Percentiles rank a stretch among this genome's conserved stretches.
Evolutionary conservation across 2,888 invertebrate species (phyloP).

Genomic region (Drosophila longiperda): DNA sequence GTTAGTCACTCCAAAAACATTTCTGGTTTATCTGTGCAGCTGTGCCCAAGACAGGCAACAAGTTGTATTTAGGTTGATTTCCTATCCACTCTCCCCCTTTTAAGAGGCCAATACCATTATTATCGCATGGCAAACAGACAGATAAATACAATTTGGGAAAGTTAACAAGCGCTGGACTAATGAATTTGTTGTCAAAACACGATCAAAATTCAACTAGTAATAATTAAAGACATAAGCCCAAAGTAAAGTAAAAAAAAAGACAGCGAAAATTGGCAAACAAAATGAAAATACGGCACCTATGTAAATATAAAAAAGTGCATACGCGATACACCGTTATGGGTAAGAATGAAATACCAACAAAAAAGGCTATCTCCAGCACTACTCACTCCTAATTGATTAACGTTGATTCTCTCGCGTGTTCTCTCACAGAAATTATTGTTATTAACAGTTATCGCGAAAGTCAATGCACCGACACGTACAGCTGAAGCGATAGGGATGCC

Average conservation of each 20-base stretch:
- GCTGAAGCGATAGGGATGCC: constrained; percentile 17
- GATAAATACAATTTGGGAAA: constrained; percentile 48
- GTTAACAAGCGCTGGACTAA: constrained; percentile 16
- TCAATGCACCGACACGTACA: constrained; percentile 66
- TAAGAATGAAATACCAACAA: constrained; percentile 5
- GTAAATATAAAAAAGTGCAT: constrained; percentile 11
- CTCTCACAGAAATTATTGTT: constrained; percentile 32
- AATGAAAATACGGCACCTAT: constrained; percentile 12
- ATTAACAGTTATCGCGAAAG: constrained; percentile 59
- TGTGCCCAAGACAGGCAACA: constrained; percentile 50
- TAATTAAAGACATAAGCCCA: constrained; percentile 44
- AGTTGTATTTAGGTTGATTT: constrained; percentile 44
- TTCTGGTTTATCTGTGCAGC: constrained; percentile 63
- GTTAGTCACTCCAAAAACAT: constrained; percentile 65
- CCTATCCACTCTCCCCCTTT: neutral
- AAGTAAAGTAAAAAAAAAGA: constrained; percentile 25
- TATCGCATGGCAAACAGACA: constrained; percentile 41
- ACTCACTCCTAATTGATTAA: constrained; percentile 6
- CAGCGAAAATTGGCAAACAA: neutral
- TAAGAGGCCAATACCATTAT: constrained; percentile 4
- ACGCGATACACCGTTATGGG: constrained; percentile 36
- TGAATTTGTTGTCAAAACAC: constrained; percentile 21
- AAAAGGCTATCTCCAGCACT: constrained; percentile 7
- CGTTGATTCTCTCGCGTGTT: constrained; percentile 2
- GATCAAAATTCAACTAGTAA: constrained; percentile 42